Evolutionary conservation across 92 coral and sea anemone species (phyloP).

Genomic region (Zoanthus solanderi): DNA sequence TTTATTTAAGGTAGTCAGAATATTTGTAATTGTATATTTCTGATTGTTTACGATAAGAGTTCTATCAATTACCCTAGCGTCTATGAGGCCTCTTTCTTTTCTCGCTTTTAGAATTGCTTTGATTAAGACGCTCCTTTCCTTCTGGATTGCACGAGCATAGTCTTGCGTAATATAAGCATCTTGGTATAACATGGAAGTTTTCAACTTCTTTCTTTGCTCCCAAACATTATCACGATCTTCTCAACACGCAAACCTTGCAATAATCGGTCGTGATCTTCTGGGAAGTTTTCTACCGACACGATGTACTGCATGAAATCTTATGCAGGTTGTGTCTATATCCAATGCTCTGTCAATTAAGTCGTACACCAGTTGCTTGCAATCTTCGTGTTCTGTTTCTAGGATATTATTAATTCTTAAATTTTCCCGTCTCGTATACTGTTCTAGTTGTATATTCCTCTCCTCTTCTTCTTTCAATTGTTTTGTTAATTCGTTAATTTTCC

Average conservation of each 20-base stretch:
- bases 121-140: too few species aligned
- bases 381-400: conserved; percentile 7
- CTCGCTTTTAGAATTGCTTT: too few species aligned
- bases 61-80: too few species aligned
- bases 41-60: too few species aligned
- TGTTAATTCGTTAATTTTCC: neutral
- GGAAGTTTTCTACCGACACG: neutral
- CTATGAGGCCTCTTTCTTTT: too few species aligned
- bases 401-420: neutral
- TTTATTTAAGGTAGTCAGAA: too few species aligned
- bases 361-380: neutral
- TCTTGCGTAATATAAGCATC: too few species aligned
- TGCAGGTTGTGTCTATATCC: neutral
- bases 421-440: neutral
- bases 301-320: neutral
- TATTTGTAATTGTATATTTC: too few species aligned
- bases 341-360: neutral
- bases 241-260: neutral
- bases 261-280: neutral
- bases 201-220: too few species aligned
- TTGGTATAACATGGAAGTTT: too few species aligned
- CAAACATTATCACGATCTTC: too few species aligned
- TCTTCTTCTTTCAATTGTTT: neutral
- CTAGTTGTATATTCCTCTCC: neutral
- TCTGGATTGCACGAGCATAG: too few species aligned